Conservation (phyloP, 2,797 vertebrate species). For the Scleropages formosus region DNA sequence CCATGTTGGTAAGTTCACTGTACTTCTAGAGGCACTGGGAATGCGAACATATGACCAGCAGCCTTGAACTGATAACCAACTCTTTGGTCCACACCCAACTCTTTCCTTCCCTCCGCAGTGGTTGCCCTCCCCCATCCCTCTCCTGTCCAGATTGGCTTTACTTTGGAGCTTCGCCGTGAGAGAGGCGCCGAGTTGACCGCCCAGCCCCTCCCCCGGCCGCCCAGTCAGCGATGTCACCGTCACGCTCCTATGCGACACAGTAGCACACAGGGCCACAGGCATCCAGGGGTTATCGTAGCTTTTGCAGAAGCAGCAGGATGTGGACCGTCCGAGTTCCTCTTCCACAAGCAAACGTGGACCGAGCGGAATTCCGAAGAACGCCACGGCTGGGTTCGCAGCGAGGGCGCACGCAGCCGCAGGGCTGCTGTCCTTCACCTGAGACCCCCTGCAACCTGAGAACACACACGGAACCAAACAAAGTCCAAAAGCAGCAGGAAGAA, state of each 20-base stretch:
- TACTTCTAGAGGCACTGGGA: too few relatives aligned
- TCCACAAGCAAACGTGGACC: background rate
- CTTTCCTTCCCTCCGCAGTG: constrained; percentile 47
- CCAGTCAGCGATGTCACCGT: constrained; percentile 12
- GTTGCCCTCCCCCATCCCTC: constrained; percentile 53
- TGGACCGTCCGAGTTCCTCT: background rate
- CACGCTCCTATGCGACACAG: background rate
- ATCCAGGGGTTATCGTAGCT: constrained; percentile 2
- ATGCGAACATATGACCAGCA: too few relatives aligned
- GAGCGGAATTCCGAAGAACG: background rate
- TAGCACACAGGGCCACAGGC: background rate
- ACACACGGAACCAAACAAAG: background rate
- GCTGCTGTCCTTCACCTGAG: too few relatives aligned
- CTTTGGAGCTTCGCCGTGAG: constrained; percentile 52
- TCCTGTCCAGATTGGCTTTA: constrained; percentile 52
- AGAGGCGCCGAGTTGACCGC: constrained; percentile 45
- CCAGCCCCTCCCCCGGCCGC: constrained; percentile 43
- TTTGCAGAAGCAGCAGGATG: background rate
- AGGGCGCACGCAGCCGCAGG: too few relatives aligned
- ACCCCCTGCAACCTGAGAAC: background rate
- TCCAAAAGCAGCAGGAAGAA: too few relatives aligned
- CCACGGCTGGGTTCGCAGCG: background rate
- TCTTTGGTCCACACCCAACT: background rate
- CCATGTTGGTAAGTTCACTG: too few relatives aligned
- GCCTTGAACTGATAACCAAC: background rate